Base-by-base conservation (phyloP, 2,888 invertebrate species). In the Tipula unca region DNA sequence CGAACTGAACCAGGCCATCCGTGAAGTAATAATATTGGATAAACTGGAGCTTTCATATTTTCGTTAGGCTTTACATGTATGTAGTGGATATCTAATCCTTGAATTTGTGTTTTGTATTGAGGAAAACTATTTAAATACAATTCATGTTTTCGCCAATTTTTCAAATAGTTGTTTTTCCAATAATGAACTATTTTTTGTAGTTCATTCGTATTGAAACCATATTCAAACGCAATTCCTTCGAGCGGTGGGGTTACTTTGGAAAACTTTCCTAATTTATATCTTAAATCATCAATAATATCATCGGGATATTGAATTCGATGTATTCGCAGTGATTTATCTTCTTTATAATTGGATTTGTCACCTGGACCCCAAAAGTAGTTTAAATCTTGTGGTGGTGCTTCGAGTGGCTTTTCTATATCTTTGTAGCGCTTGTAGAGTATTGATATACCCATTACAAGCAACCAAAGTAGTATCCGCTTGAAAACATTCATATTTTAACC, bases 1-100 rank as follows among this genome's bases (percentile, higher is more conserved):
- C 94, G 92, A 1, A 97, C 92, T 0, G 96, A 96, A 0, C 97
- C 96, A 0, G 97, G 97, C 98, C 98, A 98, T 54, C 98, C 98
- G 89, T 98, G 97, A 17, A 96, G 90, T 84, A 98, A 88, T 3
- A 91, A 35, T 1, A 91, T 88, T 17, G 91, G 91, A 86, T 90
- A 90, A 25, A 89, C 89, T 69, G 88, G 88, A 17, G 5, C 5
- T 54, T 90, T 90, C 20, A 90, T 88, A 10, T 89, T 88, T 4
- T 89, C 89, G 86, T 89, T 89, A 5, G 94, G 94, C 90, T 94
- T 94, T 1, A 93, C 92, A 87, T 94, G 94, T 25, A 95, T 89
- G 89, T 93, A 96, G 89, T 95, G 94, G 86, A 96, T 92, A 87
- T 94, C 92, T 89, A 88, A 91, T 91, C 93, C 93, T 89, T 95